A percentile compares a stretch with the other conserved stretches of the same genome.
These are phyloP conservation scores for Agriopis aurantiaria DNA, from an alignment of 2,888 invertebrate species.

Conservation along the genomic window DNA sequence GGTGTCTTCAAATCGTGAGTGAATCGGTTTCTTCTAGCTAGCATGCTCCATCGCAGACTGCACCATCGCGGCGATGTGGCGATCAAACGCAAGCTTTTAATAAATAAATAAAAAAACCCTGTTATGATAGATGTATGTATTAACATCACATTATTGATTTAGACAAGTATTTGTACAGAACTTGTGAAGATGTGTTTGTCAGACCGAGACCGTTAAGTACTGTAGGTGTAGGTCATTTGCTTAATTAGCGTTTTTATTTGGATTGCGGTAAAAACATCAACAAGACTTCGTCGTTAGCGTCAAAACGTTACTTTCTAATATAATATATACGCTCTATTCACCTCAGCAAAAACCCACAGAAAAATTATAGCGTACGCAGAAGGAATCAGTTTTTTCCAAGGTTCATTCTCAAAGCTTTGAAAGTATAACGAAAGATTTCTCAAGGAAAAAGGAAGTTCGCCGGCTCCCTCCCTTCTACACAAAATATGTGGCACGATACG, in stretches of 20 bases:
- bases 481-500: slow-evolving; percentile 75
- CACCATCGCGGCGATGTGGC: neutral
- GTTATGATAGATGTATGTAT: too few species aligned
- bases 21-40: too few species aligned
- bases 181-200: too few species aligned
- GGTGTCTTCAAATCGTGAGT: too few species aligned
- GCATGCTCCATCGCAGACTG: too few species aligned
- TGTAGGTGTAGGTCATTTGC: too few species aligned
- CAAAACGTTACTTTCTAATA: neutral
- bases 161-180: neutral
- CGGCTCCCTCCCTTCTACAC: slow-evolving; percentile 66
- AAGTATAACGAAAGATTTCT: slow-evolving; percentile 58
- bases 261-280: neutral
- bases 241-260: neutral
- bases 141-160: too few species aligned
- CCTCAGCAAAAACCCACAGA: neutral
- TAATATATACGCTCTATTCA: too few species aligned
- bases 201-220: too few species aligned
- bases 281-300: neutral
- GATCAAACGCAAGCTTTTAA: neutral
- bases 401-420: slow-evolving; percentile 41
- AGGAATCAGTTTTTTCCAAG: slow-evolving; percentile 38
- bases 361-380: slow-evolving; percentile 1
- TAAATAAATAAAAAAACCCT: neutral
- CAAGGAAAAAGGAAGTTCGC: slow-evolving; percentile 65